Percentiles rank a stretch among this genome's conserved stretches.
These are phyloP conservation scores for Metaphire vulgaris DNA, from an alignment of 1,140 invertebrate species.

Conservation along the genomic window DNA sequence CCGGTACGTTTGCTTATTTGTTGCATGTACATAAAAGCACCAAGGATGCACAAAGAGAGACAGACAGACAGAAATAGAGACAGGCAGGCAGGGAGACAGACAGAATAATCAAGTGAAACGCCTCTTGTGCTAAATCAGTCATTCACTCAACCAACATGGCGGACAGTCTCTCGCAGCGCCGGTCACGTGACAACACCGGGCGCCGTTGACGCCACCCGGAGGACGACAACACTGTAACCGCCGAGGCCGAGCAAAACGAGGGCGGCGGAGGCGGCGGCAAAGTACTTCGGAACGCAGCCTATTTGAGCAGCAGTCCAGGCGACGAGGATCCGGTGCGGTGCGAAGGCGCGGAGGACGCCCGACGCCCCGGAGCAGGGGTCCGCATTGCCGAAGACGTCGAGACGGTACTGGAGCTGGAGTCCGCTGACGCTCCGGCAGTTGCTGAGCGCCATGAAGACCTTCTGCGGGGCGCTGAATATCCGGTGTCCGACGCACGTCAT, in stretches of 20 bases:
- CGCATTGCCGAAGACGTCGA: slow-evolving; percentile 21
- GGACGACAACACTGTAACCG: neutral
- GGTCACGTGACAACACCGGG: neutral
- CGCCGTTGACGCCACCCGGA: no score
- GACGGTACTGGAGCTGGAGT: slow-evolving; percentile 16
- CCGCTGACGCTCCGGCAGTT: slow-evolving; percentile 24
- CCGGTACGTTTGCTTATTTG: no score
- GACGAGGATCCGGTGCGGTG: no score
- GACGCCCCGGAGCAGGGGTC: neutral
- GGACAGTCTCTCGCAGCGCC: neutral
- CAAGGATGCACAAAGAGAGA: no score
- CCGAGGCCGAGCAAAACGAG: neutral
- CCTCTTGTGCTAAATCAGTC: neutral
- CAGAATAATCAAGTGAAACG: neutral
- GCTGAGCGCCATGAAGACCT: slow-evolving; percentile 25
- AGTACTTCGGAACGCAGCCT: no score
- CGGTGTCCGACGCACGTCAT: slow-evolving; percentile 19
- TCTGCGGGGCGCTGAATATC: neutral
- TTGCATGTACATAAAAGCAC: no score
- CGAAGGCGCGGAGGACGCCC: neutral
- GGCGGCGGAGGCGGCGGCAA: neutral
- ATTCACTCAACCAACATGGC: neutral
- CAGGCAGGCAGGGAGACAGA: neutral
- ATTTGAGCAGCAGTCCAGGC: no score
- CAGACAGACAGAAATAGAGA: neutral